Percentiles rank a stretch among this genome's conserved stretches.
phyloP scores from a whole-genome alignment of 2,797 vertebrate species.

The Coilia nasus region DNA sequence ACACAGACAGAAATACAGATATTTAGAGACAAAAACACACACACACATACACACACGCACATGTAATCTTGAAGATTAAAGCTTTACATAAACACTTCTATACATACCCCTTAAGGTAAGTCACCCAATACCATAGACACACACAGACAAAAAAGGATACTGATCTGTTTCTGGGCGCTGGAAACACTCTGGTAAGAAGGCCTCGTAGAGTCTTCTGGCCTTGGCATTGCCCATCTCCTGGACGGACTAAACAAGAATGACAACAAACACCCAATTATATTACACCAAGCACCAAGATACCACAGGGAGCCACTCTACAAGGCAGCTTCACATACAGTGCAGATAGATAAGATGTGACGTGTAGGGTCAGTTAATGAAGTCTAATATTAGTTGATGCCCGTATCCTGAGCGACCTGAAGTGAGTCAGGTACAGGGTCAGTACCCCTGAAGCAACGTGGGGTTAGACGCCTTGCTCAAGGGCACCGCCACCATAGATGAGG shows the following conservation, averaged over 20 bases:
- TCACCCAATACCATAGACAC: not conserved
- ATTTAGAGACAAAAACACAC: not conserved
- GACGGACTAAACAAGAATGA: constrained; percentile 80
- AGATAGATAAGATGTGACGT: not conserved
- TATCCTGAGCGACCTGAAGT: too few relatives aligned
- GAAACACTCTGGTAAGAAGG: constrained; percentile 94
- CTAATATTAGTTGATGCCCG: not conserved
- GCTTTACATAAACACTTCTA: not conserved
- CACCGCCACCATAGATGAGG: too few relatives aligned
- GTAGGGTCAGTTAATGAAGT: not conserved
- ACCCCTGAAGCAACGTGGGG: too few relatives aligned
- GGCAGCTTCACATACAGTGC: too few relatives aligned
- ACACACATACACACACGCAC: not conserved
- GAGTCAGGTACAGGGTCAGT: too few relatives aligned
- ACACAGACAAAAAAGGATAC: constrained; percentile 71
- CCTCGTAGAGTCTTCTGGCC: constrained; percentile 93
- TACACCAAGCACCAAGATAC: not conserved
- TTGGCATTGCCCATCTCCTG: constrained; percentile 98
- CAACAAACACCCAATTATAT: not conserved
- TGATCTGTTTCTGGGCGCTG: constrained; percentile 92
- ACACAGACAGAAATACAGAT: too few relatives aligned
- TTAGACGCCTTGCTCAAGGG: too few relatives aligned
- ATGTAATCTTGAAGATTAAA: too few relatives aligned
- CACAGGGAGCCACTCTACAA: too few relatives aligned
- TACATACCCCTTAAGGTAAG: not conserved